phyloP scores from a whole-genome alignment of 2,113 vertebrate genomes.

The Peromyscus polionotus region DNA sequence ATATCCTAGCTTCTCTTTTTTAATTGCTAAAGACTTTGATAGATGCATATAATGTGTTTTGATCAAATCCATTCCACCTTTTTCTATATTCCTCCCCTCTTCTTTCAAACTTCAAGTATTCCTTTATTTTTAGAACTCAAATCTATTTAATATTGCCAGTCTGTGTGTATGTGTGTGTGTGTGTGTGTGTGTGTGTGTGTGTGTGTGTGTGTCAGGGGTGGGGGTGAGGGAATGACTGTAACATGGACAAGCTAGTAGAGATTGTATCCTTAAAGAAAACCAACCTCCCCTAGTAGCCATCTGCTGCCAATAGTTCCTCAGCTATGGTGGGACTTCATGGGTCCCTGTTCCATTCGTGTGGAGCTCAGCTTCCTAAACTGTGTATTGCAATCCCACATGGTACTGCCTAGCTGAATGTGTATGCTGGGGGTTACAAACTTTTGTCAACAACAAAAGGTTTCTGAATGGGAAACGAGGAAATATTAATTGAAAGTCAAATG shows the following conservation, averaged over 20 bases:
- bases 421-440: background rate
- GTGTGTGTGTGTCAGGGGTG: background rate
- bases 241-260: background rate
- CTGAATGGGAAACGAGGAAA: background rate
- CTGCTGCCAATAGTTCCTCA: background rate
- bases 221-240: background rate
- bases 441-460: background rate
- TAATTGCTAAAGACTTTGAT: background rate
- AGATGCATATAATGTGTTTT: background rate
- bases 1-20: background rate
- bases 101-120: background rate
- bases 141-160: background rate
- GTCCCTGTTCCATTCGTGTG: background rate
- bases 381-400: background rate
- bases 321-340: background rate
- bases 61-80: background rate
- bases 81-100: background rate
- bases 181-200: background rate
- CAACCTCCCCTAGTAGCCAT: background rate
- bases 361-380: background rate
- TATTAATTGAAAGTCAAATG: background rate
- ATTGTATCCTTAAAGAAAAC: background rate
- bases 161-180: background rate
- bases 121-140: too few species aligned
- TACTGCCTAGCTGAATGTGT: background rate